phyloP scores from a whole-genome alignment of 2,888 invertebrate genomes.

The Phymatocera aterrima region DNA sequence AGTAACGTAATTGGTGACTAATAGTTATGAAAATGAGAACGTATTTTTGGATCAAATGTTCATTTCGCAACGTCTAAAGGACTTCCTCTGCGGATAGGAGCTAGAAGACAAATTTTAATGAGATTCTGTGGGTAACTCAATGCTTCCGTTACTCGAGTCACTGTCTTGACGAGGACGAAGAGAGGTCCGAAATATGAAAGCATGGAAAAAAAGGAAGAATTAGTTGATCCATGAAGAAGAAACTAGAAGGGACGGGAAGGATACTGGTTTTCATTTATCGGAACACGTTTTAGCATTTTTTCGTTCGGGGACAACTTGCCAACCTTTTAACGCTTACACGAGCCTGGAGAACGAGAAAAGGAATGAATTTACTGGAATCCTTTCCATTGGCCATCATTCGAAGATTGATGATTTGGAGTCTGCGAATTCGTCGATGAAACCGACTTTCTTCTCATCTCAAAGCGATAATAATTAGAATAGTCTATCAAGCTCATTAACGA shows the following conservation, averaged over 20 bases:
- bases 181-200: neutral
- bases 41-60: neutral
- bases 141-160: neutral
- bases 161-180: neutral
- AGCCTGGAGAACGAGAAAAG: too few species aligned
- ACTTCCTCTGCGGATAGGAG: too few species aligned
- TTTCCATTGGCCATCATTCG: neutral
- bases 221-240: neutral
- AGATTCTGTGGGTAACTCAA: neutral
- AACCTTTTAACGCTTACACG: constrained; percentile 16
- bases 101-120: neutral
- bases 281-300: constrained; percentile 28
- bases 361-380: constrained; percentile 4
- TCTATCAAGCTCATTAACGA: too few species aligned
- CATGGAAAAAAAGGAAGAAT: neutral
- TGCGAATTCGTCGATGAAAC: too few species aligned
- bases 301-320: neutral
- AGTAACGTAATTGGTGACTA: neutral
- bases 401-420: neutral
- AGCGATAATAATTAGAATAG: too few species aligned
- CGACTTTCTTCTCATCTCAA: too few species aligned
- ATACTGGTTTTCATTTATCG: constrained; percentile 34
- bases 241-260: neutral
- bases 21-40: neutral
- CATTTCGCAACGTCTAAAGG: too few species aligned